Evolutionary conservation across 1,140 invertebrate species (phyloP).

Genomic region (Anthonomus grandis): DNA sequence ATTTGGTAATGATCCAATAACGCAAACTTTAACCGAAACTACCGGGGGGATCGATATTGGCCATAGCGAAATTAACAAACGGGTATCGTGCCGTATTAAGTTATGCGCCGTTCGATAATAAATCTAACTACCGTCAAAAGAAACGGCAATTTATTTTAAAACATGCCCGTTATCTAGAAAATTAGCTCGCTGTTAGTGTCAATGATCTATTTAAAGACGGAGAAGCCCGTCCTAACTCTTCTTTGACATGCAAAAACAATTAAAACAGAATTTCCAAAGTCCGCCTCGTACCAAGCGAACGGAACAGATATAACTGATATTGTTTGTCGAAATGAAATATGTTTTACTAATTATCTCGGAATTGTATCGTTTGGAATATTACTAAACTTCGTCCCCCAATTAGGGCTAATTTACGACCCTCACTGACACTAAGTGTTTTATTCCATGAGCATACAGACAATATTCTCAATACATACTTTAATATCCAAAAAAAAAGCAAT

Average conservation of each 20-base stretch:
- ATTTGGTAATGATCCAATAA: slow-evolving; percentile 2
- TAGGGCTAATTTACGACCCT: slow-evolving; percentile 32
- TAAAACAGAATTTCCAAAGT: slow-evolving; percentile 25
- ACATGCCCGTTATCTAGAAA: too few relatives aligned
- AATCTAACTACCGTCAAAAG: too few relatives aligned
- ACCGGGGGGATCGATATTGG: too few relatives aligned
- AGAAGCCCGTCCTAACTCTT: slow-evolving; percentile 8
- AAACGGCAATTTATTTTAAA: too few relatives aligned
- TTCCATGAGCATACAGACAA: too few relatives aligned
- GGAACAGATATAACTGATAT: slow-evolving; percentile 26
- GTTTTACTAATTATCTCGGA: slow-evolving; percentile 35
- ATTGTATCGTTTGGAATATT: slow-evolving; percentile 32
- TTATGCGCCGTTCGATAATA: too few relatives aligned
- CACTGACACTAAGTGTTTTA: too few relatives aligned
- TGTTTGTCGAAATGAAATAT: slow-evolving; percentile 34
- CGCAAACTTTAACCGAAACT: too few relatives aligned
- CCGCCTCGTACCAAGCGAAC: slow-evolving; percentile 22
- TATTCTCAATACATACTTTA: too few relatives aligned
- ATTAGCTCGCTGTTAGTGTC: too few relatives aligned
- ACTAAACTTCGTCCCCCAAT: slow-evolving; percentile 34
- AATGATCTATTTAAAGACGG: slow-evolving; percentile 23
- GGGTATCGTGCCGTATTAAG: too few relatives aligned
- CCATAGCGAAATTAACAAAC: too few relatives aligned
- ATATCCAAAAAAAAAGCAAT: neutral
- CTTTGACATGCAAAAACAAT: slow-evolving; percentile 29